phyloP scores from a whole-genome alignment of 2,888 invertebrate species.

The Trissoscelio sp. region DNA sequence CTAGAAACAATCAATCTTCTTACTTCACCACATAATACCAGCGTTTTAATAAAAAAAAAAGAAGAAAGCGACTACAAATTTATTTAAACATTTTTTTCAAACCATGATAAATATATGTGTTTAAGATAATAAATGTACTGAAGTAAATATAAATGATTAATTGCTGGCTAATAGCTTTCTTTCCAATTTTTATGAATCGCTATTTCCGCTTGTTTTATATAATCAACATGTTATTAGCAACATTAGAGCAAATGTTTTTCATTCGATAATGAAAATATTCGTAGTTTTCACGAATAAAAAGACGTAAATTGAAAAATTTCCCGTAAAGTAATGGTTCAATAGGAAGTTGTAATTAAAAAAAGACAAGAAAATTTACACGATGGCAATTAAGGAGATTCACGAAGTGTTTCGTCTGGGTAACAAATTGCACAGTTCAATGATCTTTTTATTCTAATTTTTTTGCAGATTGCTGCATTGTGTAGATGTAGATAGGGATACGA shows the following conservation, averaged over 20 bases:
- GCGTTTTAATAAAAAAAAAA: no score
- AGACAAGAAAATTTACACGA: constrained; percentile 3
- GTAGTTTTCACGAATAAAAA: not conserved
- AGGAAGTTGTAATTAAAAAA: constrained; percentile 20
- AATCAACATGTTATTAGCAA: constrained; percentile 3
- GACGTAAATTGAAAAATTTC: not conserved
- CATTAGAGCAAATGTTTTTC: constrained; percentile 3
- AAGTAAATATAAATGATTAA: constrained; percentile 7
- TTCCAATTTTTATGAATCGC: not conserved
- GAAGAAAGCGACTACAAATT: no score
- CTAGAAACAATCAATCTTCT: no score
- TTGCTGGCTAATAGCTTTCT: not conserved
- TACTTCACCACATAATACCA: no score
- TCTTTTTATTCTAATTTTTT: not conserved
- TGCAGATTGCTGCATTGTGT: not conserved
- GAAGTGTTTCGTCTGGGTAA: constrained; percentile 23
- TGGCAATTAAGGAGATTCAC: constrained; percentile 17
- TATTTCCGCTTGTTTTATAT: constrained; percentile 23
- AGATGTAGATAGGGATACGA: constrained; percentile 23
- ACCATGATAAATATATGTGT: no score
- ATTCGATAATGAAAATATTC: constrained; percentile 3
- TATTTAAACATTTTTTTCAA: no score
- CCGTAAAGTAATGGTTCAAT: constrained; percentile 2
- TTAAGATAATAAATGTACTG: no score
- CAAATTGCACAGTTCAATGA: constrained; percentile 29